Conservation (phyloP, 1,140 invertebrate genomes). For the Aricia agestis region DNA sequence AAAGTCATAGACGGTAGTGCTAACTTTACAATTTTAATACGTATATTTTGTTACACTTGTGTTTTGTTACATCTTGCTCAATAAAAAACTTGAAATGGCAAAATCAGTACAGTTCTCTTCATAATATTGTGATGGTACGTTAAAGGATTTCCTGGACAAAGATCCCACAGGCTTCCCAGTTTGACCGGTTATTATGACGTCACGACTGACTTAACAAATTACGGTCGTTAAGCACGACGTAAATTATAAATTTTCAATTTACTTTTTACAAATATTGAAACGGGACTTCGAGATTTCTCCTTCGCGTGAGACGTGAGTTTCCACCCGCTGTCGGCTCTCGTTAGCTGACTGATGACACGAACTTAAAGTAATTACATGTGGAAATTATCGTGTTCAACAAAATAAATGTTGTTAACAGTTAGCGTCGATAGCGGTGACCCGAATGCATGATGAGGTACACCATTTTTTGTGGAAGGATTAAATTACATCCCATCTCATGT, state of each 20-base stretch:
- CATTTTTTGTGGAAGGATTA: neutral
- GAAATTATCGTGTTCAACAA: constrained; percentile 9
- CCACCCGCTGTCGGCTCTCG: neutral
- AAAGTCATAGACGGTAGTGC: too few species aligned
- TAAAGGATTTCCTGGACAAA: neutral
- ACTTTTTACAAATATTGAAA: neutral
- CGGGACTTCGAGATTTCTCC: neutral
- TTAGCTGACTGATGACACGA: neutral
- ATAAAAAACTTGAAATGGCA: too few species aligned
- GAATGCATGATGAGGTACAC: constrained; percentile 6
- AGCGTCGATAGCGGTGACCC: neutral
- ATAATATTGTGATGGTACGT: too few species aligned
- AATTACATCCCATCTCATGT: too few species aligned
- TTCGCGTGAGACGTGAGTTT: neutral
- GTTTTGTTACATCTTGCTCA: too few species aligned
- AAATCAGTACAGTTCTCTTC: too few species aligned
- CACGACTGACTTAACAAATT: neutral
- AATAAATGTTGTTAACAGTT: constrained; percentile 11
- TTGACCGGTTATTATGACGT: neutral
- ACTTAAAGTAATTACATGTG: neutral
- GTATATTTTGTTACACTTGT: too few species aligned
- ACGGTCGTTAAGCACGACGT: neutral
- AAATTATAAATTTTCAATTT: neutral
- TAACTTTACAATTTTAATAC: too few species aligned
- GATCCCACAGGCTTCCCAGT: neutral